Percentiles rank a stretch among this genome's conserved stretches.
These are phyloP conservation scores for Calameuta pallipes DNA, from an alignment of 2,888 invertebrate genomes.

Conservation along the genomic window DNA sequence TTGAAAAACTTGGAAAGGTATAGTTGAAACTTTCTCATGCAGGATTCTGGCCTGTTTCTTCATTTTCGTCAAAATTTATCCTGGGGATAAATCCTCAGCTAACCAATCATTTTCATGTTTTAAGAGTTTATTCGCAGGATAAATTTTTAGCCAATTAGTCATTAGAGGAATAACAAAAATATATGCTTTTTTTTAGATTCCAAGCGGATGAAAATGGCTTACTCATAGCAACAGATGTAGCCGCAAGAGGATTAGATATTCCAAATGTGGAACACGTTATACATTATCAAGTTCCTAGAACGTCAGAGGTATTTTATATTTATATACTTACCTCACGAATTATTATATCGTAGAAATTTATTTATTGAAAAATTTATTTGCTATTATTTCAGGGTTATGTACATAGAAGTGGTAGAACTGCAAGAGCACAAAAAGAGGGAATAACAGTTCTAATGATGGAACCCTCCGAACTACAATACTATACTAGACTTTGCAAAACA, in stretches of 20 bases:
- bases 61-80: too few species aligned
- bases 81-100: too few species aligned
- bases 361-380: not conserved
- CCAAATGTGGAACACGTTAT: conserved; percentile 93
- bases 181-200: conserved; percentile 69
- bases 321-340: not conserved
- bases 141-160: too few species aligned
- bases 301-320: conserved; percentile 77
- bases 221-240: conserved; percentile 95
- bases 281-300: conserved; percentile 96
- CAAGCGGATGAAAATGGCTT: conserved; percentile 78
- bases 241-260: conserved; percentile 96
- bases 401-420: conserved; percentile 96
- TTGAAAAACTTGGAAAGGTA: conserved; percentile 91
- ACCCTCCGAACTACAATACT: conserved; percentile 84
- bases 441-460: conserved; percentile 93
- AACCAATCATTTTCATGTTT: too few species aligned
- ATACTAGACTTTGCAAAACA: conserved; percentile 84
- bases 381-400: conserved; percentile 80
- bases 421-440: conserved; percentile 88
- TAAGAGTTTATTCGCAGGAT: too few species aligned
- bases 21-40: not conserved
- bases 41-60: not conserved
- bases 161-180: not conserved
- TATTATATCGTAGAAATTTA: not conserved